Conservation (phyloP, 2,888 invertebrate genomes). For the Eupithecia inturbata region DNA sequence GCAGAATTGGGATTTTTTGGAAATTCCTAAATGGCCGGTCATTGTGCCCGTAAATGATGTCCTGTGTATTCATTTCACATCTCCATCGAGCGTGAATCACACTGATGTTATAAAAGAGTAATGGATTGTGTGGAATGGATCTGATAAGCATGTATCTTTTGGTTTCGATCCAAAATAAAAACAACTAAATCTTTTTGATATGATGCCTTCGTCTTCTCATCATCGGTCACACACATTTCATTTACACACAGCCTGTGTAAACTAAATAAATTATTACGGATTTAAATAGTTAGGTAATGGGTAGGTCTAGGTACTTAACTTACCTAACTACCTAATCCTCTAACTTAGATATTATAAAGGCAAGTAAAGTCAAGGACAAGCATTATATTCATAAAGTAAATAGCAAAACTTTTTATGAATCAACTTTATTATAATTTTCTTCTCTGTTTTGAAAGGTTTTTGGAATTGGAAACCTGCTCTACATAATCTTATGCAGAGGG, state of each 20-base stretch:
- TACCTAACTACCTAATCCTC: not conserved
- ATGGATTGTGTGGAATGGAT: conserved; percentile 7
- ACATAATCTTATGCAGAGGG: conserved; percentile 36
- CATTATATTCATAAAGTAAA: not conserved
- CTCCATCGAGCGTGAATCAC: conserved; percentile 13
- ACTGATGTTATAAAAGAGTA: not conserved
- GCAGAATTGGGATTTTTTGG: conserved; percentile 46
- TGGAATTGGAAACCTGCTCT: conserved; percentile 55
- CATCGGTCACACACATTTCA: not conserved
- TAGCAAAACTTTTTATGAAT: not conserved
- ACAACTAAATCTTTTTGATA: not conserved
- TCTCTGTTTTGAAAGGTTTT: conserved; percentile 59
- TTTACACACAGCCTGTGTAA: not conserved
- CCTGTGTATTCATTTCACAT: conserved; percentile 18
- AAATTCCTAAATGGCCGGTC: conserved; percentile 43
- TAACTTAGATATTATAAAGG: not conserved
- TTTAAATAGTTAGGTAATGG: not conserved
- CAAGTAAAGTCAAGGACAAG: not conserved
- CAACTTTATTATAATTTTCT: not conserved
- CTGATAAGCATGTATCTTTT: not conserved
- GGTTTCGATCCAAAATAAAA: not conserved
- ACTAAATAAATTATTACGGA: not conserved
- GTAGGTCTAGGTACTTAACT: not conserved
- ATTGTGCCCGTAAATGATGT: conserved; percentile 43
- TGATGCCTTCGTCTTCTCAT: not conserved